Percentiles rank a stretch among this genome's conserved stretches.
Evolutionary conservation across 2,113 vertebrate species (phyloP).

Genomic region (Emydocephalus ijimae): DNA sequence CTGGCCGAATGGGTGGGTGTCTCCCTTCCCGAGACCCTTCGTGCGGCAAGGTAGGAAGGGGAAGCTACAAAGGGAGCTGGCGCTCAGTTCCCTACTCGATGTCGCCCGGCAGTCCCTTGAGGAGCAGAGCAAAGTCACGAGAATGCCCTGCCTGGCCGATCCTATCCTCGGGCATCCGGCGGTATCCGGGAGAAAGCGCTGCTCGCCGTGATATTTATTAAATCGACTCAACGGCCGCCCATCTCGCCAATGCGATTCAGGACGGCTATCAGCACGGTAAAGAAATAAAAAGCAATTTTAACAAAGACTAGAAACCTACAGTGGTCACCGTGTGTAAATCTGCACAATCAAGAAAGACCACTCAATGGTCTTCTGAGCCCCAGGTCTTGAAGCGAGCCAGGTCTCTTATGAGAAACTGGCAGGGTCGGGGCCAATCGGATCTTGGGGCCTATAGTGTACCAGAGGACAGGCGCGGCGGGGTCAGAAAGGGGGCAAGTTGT

Average conservation of each 20-base stretch:
- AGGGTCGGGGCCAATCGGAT: neutral
- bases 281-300: neutral
- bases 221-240: neutral
- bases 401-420: neutral
- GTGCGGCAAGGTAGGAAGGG: neutral
- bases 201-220: neutral
- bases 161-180: constrained; percentile 28
- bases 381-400: neutral
- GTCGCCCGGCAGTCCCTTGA: constrained; percentile 15
- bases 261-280: neutral
- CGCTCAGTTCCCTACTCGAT: neutral
- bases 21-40: neutral
- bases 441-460: neutral
- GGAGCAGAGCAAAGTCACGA: constrained; percentile 48
- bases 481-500: neutral
- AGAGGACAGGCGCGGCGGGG: neutral
- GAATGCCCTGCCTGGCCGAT: constrained; percentile 45
- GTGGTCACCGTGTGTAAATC: neutral
- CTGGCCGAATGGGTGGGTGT: neutral
- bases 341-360: neutral
- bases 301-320: neutral
- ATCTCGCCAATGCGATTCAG: neutral
- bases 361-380: neutral
- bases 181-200: neutral
- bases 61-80: neutral